Evolutionary conservation across 2,113 vertebrate species (phyloP).

Genomic region (Arenaria interpres): DNA sequence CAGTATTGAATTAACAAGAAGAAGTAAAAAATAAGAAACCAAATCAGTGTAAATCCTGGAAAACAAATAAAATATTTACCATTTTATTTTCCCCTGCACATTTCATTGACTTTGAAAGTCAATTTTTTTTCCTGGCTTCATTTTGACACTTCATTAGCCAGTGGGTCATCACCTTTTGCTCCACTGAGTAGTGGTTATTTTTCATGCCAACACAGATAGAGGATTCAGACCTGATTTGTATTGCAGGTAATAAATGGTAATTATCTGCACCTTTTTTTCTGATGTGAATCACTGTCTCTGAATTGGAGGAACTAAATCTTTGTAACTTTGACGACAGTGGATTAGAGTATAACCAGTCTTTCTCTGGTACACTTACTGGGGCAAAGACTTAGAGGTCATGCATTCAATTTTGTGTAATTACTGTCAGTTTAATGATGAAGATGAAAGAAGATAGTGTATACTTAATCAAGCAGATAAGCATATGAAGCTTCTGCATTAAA

Average conservation of each 20-base stretch:
- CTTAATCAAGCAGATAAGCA: constrained; percentile 66
- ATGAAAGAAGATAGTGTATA: constrained; percentile 43
- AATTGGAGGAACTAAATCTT: constrained; percentile 24
- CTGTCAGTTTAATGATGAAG: constrained; percentile 61
- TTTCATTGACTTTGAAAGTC: constrained; percentile 21
- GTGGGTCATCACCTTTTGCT: neutral
- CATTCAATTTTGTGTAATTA: constrained; percentile 62
- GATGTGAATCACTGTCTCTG: constrained; percentile 19
- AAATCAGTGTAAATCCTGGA: neutral
- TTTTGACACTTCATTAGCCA: constrained; percentile 28
- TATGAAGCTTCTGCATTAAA: constrained; percentile 38
- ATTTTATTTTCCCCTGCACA: neutral
- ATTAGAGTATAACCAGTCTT: constrained; percentile 28
- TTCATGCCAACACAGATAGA: neutral
- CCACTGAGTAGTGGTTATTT: neutral
- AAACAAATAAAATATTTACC: neutral
- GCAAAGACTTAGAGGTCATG: constrained; percentile 59
- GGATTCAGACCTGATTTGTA: constrained; percentile 7
- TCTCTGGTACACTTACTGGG: constrained; percentile 8
- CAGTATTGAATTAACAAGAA: neutral
- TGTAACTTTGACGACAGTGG: constrained; percentile 36
- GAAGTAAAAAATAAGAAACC: neutral
- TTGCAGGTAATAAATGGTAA: constrained; percentile 42
- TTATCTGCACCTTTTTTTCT: constrained; percentile 25
- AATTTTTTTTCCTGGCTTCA: neutral